Base-by-base conservation (phyloP, 2,797 vertebrate genomes). In the Hybognathus amarus region DNA sequence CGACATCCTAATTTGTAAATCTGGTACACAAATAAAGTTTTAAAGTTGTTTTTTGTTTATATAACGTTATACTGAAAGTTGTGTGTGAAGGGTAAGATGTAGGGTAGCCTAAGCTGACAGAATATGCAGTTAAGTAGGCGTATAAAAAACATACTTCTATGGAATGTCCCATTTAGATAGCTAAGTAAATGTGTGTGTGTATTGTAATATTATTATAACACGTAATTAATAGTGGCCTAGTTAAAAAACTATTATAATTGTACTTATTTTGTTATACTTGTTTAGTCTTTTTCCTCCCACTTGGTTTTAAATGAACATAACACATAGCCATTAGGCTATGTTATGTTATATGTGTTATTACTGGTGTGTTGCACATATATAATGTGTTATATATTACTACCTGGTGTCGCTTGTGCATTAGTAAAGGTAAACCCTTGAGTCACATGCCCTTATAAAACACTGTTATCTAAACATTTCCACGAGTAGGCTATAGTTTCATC, bases 391-490 rank as follows among this genome's bases (percentile, higher is more conserved):
- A 30, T 30, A 33, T 33, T 33, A 33, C 30, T 33, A 33, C 30
- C 33, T 36, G 33, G 33, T 36, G 33, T 36, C 33, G 5, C 5
- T 36, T 30, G 69, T 22, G 33, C 70, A 66, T 38, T 17, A 22
- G 12, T 79, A 13, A 54, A 79, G 47, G 33, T 74, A 69, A 67
- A 79, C 80, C 36, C 20, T 30, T 52, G 9, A 77, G 52, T 61
- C 22, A 50, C 27, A 22, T 50, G 38, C 86, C 84, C 12, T 52
- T 83, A 90, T 86, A 77, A 69, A 82, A 83, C 15, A 12, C 68
- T 94, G 92, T 95, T 95, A 90, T 90, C 94, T 93, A 94, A 95
- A 94, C 93, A 95, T 64, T 83, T 87, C 40, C 71, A 81, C 79
- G 84, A 80, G 82, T 78, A 54, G 83, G 89, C 89, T 87, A n/a